phyloP scores from a whole-genome alignment of 2,113 vertebrate species.

The Leucopsar rothschildi region DNA sequence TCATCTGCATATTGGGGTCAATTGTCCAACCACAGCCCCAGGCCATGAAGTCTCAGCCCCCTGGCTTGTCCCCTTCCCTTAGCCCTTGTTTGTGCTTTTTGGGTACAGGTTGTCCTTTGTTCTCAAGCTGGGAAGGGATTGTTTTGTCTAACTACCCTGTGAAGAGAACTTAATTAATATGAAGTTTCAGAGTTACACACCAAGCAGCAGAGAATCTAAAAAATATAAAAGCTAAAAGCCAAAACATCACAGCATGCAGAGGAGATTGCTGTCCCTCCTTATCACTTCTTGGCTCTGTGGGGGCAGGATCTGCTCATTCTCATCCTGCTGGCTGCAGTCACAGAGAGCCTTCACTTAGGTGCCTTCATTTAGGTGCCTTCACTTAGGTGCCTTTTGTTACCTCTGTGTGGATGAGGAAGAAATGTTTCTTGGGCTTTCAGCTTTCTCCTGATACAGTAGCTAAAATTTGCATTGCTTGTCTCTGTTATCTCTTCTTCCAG shows the following conservation, averaged over 20 bases:
- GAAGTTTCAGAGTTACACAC: no score
- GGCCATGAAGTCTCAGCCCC: no score
- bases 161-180: no score
- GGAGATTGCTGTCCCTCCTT: rapidly evolving
- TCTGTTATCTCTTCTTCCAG: neutral
- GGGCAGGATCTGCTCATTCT: neutral
- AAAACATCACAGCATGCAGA: neutral
- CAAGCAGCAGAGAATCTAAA: neutral
- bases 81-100: no score
- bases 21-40: no score
- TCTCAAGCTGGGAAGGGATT: no score
- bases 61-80: no score
- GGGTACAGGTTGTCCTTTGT: no score
- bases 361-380: neutral
- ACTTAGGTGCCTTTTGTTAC: rapidly evolving
- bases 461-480: neutral
- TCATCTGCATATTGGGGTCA: no score
- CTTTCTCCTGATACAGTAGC: neutral
- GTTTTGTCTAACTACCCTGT: no score
- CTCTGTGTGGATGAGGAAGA: neutral
- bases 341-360: neutral
- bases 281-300: rapidly evolving
- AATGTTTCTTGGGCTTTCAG: neutral
- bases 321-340: neutral
- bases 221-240: no score